Evolutionary conservation across 35 echinoderm and acorn worm species (phyloP).

Genomic region (Strongylocentrotus purpuratus): DNA sequence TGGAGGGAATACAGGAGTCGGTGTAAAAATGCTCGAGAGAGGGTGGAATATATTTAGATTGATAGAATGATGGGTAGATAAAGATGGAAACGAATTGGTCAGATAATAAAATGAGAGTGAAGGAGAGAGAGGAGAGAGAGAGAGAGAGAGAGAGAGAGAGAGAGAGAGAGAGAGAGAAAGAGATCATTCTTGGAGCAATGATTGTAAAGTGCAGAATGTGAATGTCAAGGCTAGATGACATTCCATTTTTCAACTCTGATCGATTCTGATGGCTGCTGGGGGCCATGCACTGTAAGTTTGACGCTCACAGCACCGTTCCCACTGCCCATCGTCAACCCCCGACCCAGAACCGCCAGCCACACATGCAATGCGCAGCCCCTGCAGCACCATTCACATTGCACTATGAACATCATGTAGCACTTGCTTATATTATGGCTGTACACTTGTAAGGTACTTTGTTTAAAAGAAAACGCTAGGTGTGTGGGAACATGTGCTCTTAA

Average conservation of each 20-base stretch:
- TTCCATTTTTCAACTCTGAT: constrained; percentile 28
- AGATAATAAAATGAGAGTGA: not conserved
- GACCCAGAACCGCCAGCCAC: not conserved
- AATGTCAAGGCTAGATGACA: constrained; percentile 44
- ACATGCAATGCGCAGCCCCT: not conserved
- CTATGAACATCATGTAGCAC: not conserved
- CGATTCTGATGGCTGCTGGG: constrained; percentile 6
- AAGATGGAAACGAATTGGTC: constrained; percentile 11
- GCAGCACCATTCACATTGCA: not conserved
- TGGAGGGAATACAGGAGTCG: not conserved
- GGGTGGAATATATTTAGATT: not conserved
- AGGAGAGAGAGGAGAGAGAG: not conserved
- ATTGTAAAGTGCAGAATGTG: constrained; percentile 38
- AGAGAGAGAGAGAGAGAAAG: not conserved
- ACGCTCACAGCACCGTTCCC: not conserved
- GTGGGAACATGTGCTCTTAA: not conserved
- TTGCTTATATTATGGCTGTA: not conserved
- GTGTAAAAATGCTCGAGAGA: not conserved
- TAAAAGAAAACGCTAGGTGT: not conserved
- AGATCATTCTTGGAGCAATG: not conserved
- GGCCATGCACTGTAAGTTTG: constrained; percentile 15
- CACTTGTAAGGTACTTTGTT: not conserved
- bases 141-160: not conserved
- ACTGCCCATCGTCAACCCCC: not conserved
- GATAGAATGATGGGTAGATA: not conserved